phyloP scores from a whole-genome alignment of 2,888 invertebrate genomes.

The Strigamia maritima region DNA sequence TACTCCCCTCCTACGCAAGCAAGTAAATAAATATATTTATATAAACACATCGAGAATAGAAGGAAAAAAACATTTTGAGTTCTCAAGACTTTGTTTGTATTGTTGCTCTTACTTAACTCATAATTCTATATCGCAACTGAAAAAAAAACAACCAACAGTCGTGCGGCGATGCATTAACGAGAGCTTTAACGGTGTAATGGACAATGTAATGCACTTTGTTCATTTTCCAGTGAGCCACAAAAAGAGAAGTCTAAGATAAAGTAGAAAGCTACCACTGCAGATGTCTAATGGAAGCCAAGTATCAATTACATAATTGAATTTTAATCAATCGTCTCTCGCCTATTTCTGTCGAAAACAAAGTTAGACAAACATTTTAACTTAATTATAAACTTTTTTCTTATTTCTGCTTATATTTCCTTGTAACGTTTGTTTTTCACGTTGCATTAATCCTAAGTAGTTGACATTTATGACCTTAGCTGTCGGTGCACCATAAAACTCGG shows the following conservation, averaged over 20 bases:
- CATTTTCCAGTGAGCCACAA: constrained; percentile 13
- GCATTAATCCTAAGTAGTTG: background rate
- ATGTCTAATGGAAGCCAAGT: background rate
- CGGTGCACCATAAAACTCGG: background rate
- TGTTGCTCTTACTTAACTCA: background rate
- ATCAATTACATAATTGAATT: constrained; percentile 29
- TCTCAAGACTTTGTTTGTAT: background rate
- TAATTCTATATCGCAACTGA: background rate
- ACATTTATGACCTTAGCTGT: background rate
- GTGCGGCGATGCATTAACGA: constrained; percentile 9
- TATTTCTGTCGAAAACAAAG: background rate
- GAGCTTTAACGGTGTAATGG: constrained; percentile 29
- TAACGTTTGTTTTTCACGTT: background rate
- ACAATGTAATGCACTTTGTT: constrained; percentile 27
- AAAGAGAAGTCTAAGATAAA: background rate
- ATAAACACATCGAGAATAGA: too few relatives aligned
- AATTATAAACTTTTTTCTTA: background rate
- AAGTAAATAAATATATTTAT: background rate
- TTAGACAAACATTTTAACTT: background rate
- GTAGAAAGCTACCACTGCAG: background rate
- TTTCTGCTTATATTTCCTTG: background rate
- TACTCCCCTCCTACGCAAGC: background rate
- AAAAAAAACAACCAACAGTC: background rate
- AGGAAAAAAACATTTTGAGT: background rate
- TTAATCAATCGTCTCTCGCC: background rate